Evolutionary conservation across 2,888 invertebrate species (phyloP), one percentile per base, ranked within the genome.

Genomic region (Cistogaster globosa): DNA sequence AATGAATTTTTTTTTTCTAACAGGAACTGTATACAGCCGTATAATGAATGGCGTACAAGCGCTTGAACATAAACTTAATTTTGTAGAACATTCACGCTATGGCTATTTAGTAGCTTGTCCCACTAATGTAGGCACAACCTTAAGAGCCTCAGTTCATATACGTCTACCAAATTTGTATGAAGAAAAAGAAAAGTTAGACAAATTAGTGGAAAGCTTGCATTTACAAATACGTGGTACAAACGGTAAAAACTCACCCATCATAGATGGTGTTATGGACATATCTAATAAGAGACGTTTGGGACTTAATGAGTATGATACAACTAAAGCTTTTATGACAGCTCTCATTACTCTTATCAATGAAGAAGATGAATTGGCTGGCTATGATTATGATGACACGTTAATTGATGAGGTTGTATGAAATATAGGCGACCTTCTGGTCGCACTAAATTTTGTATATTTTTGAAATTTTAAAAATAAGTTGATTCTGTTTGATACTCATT

Each of bases 331-430:
- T 7, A 16, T 14, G 14, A 1, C 12, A 7, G 48, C 14, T 16
- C 7, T 48, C 14, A 48, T 48, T 7, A n/a, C 48, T 16, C 48
- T 48, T n/a, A 48, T 48, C 1, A 48, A 48, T 7, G 48, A 16
- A 48, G 48, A 48, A 48, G n/a, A 48, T 7, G 14, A n/a, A 48
- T 16, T 48, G 48, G 45, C 12, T 14, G 45, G 14, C 45, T 16
- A 90, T 38, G 87, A 32, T 5, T 32, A 5, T 32, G 32, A 32
- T 32, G 32, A 32, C 4, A 26, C 26, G 26, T 26, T 2, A 2
- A 2, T 2, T 32, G 32, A 32, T 32, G 32, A 32, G 6, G 6
- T 5, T 8, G 26, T 32, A 32, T 32, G 32, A 32, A 7, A 8
- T 32, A 6, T 32, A 32, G 32, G 8, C 32, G 8, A 32, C 2